phyloP scores from a whole-genome alignment of 2,113 vertebrate species.

The Balaeniceps rex region DNA sequence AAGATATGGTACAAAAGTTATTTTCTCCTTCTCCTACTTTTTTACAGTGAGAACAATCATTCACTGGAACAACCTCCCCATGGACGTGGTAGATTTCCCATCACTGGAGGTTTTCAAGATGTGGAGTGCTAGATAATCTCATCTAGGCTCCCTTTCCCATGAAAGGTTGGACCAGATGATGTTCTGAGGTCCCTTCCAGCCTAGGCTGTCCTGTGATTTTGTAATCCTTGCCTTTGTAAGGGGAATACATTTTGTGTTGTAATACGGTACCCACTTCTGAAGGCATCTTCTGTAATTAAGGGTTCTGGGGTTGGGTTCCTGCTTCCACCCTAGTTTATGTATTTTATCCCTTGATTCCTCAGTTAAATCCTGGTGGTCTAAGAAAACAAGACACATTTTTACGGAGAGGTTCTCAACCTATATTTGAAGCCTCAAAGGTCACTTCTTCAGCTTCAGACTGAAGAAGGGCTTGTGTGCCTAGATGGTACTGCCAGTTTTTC shows the following conservation, averaged over 20 bases:
- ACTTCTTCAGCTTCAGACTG: neutral
- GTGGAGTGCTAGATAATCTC: neutral
- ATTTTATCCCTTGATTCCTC: neutral
- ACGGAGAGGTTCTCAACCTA: neutral
- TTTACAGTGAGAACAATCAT: neutral
- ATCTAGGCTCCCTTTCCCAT: neutral
- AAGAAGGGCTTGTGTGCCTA: neutral
- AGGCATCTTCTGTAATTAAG: neutral
- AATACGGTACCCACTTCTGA: neutral
- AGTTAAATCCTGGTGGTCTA: neutral
- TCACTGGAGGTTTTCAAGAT: neutral
- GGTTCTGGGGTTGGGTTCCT: neutral
- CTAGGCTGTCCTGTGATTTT: neutral
- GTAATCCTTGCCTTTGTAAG: neutral
- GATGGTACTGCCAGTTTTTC: neutral
- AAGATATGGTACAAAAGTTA: neutral
- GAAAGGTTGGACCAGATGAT: neutral
- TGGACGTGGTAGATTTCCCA: neutral
- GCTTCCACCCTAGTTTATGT: neutral
- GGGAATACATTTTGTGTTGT: neutral
- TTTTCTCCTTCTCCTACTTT: neutral
- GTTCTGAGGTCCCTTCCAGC: neutral
- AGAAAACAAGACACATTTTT: neutral
- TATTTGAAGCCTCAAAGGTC: neutral
- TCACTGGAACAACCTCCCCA: neutral